Percentiles rank a stretch among this genome's conserved stretches.
Evolutionary conservation across 2,888 invertebrate genomes (phyloP).

Genomic region (Plagodis dolabraria): DNA sequence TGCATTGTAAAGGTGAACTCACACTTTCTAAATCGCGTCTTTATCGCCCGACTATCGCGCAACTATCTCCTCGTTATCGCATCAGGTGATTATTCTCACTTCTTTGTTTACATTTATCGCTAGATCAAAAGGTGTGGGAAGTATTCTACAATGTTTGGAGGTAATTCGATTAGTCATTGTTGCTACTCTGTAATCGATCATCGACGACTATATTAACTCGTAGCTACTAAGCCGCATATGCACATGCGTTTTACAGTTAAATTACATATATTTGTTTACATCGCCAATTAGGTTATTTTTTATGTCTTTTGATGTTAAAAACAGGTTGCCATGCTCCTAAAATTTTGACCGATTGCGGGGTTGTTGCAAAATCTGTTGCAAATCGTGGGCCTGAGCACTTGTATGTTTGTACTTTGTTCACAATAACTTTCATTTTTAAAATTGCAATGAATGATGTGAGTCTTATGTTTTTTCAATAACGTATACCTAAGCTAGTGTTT

Average conservation of each 20-base stretch:
- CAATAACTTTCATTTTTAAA: too few species aligned
- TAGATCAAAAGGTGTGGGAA: slow-evolving; percentile 52
- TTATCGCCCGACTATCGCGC: slow-evolving; percentile 52
- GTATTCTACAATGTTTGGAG: slow-evolving; percentile 44
- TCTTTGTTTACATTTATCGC: slow-evolving; percentile 63
- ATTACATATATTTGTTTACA: too few species aligned
- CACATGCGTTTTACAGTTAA: neutral
- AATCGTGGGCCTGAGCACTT: too few species aligned
- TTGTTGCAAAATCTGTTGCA: too few species aligned
- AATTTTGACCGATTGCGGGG: too few species aligned
- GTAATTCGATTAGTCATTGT: slow-evolving; percentile 27
- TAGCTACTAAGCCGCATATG: slow-evolving; percentile 14
- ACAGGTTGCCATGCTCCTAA: too few species aligned
- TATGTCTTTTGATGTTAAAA: too few species aligned
- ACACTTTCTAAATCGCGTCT: slow-evolving; percentile 68
- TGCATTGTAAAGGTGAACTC: slow-evolving; percentile 58
- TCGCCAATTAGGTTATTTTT: too few species aligned
- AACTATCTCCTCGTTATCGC: slow-evolving; percentile 60
- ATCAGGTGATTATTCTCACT: slow-evolving; percentile 59
- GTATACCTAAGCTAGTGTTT: too few species aligned
- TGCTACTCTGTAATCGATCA: slow-evolving; percentile 23
- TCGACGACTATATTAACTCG: slow-evolving; percentile 14
- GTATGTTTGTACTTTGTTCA: too few species aligned
- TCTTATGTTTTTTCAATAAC: too few species aligned
- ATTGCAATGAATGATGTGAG: too few species aligned